phyloP scores from a whole-genome alignment of 2,113 vertebrate species.

The Sinocyclocheilus rhinocerous region DNA sequence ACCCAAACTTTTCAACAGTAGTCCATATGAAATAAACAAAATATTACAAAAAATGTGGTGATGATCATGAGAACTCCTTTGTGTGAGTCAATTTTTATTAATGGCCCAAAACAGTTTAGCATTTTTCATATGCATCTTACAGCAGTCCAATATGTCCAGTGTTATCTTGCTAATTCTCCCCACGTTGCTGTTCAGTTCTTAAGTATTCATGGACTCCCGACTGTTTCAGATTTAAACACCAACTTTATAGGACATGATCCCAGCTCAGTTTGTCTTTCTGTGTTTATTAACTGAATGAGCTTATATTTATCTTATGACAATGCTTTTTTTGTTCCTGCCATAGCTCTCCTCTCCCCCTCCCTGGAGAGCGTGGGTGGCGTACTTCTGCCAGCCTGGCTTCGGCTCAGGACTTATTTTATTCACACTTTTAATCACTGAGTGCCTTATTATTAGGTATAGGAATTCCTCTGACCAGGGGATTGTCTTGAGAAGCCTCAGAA shows the following conservation, averaged over 20 bases:
- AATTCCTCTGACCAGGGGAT: conserved; percentile 71
- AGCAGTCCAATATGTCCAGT: background rate
- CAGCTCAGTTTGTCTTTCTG: background rate
- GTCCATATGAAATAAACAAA: too few species aligned
- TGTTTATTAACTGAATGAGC: conserved; percentile 13
- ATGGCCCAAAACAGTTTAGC: background rate
- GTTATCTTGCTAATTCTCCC: background rate
- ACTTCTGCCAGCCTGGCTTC: conserved; percentile 71
- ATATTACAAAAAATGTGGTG: too few species aligned
- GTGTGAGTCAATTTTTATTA: too few species aligned
- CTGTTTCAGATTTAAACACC: background rate
- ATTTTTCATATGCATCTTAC: background rate
- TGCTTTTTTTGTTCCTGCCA: conserved; percentile 67
- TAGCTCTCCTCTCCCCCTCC: conserved; percentile 63
- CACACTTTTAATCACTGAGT: conserved; percentile 81
- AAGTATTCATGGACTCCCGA: background rate
- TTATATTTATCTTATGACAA: background rate
- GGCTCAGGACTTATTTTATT: conserved; percentile 78
- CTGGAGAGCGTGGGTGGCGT: conserved; percentile 75
- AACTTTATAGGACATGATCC: background rate
- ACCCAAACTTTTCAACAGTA: too few species aligned
- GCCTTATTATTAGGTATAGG: conserved; percentile 79
- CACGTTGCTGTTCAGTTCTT: background rate
- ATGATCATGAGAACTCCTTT: too few species aligned
- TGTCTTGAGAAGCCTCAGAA: conserved; percentile 70